Percentiles rank a stretch among this genome's conserved stretches.
phyloP scores from a whole-genome alignment of 2,113 vertebrate genomes.

The Antidorcas marsupialis region DNA sequence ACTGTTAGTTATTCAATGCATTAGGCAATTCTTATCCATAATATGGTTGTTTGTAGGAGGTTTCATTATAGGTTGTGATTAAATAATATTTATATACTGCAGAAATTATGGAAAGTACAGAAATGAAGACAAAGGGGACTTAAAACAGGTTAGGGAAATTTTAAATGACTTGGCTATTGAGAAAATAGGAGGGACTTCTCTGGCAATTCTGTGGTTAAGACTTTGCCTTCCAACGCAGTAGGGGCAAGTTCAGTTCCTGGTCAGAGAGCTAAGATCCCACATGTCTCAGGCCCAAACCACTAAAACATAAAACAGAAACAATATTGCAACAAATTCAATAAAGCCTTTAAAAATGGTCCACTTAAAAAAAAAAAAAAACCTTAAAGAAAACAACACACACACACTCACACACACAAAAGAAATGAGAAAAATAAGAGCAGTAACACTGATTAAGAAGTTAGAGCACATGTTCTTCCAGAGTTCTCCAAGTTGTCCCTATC shows the following conservation, averaged over 20 bases:
- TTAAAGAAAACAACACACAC: neutral
- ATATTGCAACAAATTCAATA: neutral
- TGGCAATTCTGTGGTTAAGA: neutral
- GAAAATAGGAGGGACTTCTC: neutral
- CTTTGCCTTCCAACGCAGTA: neutral
- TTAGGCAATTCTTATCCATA: neutral
- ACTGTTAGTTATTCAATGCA: neutral
- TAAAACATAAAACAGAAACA: neutral
- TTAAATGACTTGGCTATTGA: neutral
- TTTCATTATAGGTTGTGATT: neutral
- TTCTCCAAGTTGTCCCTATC: neutral
- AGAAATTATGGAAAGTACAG: neutral
- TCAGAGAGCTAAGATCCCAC: neutral
- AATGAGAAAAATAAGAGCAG: neutral
- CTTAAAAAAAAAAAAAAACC: neutral
- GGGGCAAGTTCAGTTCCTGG: neutral
- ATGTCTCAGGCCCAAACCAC: neutral
- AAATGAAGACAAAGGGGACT: neutral
- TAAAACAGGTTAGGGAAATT: neutral
- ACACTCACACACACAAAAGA: neutral
- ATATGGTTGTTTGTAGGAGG: neutral
- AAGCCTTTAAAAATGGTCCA: neutral
- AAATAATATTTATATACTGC: neutral
- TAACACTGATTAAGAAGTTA: neutral
- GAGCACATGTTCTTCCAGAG: neutral